Base-by-base conservation (phyloP, 2,113 vertebrate species). In the Hepsetus odoe region DNA sequence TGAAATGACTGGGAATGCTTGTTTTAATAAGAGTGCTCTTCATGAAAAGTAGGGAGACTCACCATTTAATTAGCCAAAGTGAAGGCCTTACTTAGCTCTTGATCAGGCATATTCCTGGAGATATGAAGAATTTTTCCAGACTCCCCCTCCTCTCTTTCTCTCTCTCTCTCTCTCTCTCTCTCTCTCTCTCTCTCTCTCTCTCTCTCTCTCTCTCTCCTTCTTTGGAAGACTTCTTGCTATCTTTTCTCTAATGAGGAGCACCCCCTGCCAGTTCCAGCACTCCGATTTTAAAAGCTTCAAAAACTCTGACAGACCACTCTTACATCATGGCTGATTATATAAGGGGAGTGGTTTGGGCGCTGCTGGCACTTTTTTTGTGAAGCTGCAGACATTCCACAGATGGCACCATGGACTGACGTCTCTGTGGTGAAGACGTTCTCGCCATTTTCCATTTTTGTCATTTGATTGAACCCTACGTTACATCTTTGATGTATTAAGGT, bases 1-100 rank as follows among this genome's bases (percentile, higher is more conserved):
- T 83, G 87, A 91, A 94, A 91, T 94, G 93, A 94, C 92, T 94
- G 90, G 92, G 92, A 93, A 95, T 94, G 94, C 94, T 95, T 95
- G 91, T 95, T 96, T 95, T 97, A 95, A 95, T 96, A 96, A 96
- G 93, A 95, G 93, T 92, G 93, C 94, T 92, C 91, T 94, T 96
- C 94, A 93, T 95, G 93, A 94, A 95, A 95, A 95, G 92, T 89
- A 90, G 90, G 5, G 79, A 91, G 92, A 94, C 86, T 72, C 85
- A 92, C 92, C 95, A 95, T 97, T 97, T 97, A 97, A 97, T 97
- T 96, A 96, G 93, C 89, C 91, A 90, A 93, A 95, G 92, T 90
- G 88, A 94, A 92, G 92, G 91, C 88, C 74, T 26, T 69, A 72
- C 69, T 74, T 46, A 92, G 90, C 91, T 91, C 91, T 91, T 91